Base-by-base conservation (phyloP, 1,140 invertebrate species). In the Cardiocondyla obscurior region DNA sequence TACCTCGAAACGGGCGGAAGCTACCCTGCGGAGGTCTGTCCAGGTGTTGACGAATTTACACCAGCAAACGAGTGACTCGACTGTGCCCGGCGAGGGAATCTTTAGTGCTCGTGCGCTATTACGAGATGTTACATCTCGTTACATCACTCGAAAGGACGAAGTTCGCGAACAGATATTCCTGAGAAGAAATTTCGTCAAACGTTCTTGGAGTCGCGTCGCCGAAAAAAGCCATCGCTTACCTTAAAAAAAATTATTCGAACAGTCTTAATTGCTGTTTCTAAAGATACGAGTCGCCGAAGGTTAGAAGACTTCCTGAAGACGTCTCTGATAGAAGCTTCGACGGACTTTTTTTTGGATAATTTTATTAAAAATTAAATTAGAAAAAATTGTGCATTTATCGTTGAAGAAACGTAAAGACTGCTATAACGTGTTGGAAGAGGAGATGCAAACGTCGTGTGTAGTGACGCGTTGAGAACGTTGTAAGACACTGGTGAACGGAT, bases 381-480 rank as follows among this genome's bases (percentile, higher is more conserved):
- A 0, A 6, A 46, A 42, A 8, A 46, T 3, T 49, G 83, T 74
- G 83, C 51, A 74, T 81, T 86, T 60, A 84, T 53, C 67, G 39
- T n/a, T 6, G 10, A 25, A 10, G 2, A n/a, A 51, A 49, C 25
- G 2, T 19, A 62, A 72, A 28, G 28, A 55, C 25, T 7, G 1
- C 46, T 36, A n/a, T n/a, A 44, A 33, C 72, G 81, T 87, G 62
- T 36, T 53, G 72, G 14, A 44, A 7, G 16, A 39, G 53, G 16
- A 62, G 58, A 79, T 39, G 85, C 77, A 86, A 25, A 87, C 85
- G 79, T 88, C 53, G 83, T 83, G 87, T 51, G 65, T 36, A 88
- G 87, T 84, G 87, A 73, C 25, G 65, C 28, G 58, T n/a, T n/a
- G n/a, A n/a, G n/a, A 51, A 49, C 51, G 82, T 85, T 73, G 58